Percentiles rank a stretch among this genome's conserved stretches.
These are phyloP conservation scores for Cheilosia impressa DNA, from an alignment of 2,888 invertebrate genomes.

Conservation along the genomic window DNA sequence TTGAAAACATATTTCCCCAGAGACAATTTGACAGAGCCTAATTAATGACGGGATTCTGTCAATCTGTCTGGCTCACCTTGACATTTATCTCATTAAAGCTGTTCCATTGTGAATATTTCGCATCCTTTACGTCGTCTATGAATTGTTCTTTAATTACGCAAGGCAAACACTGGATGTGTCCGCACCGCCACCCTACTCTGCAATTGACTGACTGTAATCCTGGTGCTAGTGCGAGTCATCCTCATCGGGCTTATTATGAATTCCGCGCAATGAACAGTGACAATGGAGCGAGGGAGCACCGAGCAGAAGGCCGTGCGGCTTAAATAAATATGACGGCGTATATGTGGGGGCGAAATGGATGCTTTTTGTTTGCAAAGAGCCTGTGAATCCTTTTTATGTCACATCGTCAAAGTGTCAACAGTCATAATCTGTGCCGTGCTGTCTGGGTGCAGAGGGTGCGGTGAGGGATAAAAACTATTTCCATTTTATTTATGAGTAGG, in stretches of 20 bases:
- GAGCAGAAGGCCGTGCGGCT: slow-evolving; percentile 35
- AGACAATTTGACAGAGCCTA: slow-evolving; percentile 36
- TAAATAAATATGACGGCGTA: slow-evolving; percentile 54
- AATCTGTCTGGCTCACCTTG: slow-evolving; percentile 42
- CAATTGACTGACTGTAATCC: slow-evolving; percentile 33
- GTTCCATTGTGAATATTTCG: slow-evolving; percentile 18
- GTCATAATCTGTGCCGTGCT: slow-evolving; percentile 60
- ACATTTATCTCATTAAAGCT: slow-evolving; percentile 39
- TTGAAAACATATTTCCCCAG: background rate
- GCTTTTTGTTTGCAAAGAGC: slow-evolving; percentile 12
- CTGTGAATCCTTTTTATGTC: slow-evolving; percentile 49
- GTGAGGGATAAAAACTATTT: background rate
- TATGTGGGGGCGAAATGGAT: background rate
- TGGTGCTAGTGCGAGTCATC: no score
- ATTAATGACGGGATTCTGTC: slow-evolving; percentile 43
- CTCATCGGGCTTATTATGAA: slow-evolving; percentile 58
- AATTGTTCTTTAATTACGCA: slow-evolving; percentile 64
- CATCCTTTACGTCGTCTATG: slow-evolving; percentile 33
- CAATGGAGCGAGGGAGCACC: slow-evolving; percentile 36
- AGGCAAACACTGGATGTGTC: slow-evolving; percentile 40
- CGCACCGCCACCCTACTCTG: background rate
- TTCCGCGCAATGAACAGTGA: slow-evolving; percentile 54
- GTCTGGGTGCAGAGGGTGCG: slow-evolving; percentile 26
- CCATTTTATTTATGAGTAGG: slow-evolving; percentile 1
- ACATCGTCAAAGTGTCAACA: slow-evolving; percentile 55